These are phyloP conservation scores for Elmis aenea DNA, from an alignment of 2,888 invertebrate species.

Conservation along the genomic window DNA sequence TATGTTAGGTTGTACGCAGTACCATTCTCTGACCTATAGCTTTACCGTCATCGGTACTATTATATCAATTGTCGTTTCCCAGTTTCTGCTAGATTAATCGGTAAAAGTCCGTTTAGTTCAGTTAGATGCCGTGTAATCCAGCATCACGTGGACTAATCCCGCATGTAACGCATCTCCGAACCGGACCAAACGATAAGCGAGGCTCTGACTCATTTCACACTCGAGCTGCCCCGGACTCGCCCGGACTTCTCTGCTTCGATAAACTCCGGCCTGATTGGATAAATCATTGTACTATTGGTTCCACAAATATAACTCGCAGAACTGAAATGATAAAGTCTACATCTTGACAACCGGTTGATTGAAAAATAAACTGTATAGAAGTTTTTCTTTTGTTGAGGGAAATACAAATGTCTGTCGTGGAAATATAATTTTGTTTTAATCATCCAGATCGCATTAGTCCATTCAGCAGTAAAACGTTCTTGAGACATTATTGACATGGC, in stretches of 20 bases:
- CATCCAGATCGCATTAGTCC: no score
- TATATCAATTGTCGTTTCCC: no score
- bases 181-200: conserved; percentile 29
- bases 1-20: no score
- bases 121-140: conserved; percentile 38
- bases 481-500: no score
- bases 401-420: no score
- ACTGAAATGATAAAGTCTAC: conserved; percentile 21
- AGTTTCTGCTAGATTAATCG: no score
- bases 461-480: no score
- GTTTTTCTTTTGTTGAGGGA: no score
- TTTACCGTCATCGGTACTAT: no score
- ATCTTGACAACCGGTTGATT: conserved; percentile 26
- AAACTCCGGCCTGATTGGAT: conserved; percentile 37
- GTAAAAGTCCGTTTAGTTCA: no score
- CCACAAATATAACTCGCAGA: conserved; percentile 30
- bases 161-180: conserved; percentile 33
- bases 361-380: conserved; percentile 32
- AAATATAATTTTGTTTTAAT: no score
- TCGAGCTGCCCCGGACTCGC: conserved; percentile 30
- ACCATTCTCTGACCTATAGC: no score
- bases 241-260: conserved; percentile 35
- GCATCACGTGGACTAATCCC: conserved; percentile 36
- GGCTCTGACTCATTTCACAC: conserved; percentile 38
- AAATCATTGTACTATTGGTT: conserved; percentile 38